These are phyloP conservation scores for Rhogogaster chlorosoma DNA, from an alignment of 2,888 invertebrate genomes.

Conservation along the genomic window DNA sequence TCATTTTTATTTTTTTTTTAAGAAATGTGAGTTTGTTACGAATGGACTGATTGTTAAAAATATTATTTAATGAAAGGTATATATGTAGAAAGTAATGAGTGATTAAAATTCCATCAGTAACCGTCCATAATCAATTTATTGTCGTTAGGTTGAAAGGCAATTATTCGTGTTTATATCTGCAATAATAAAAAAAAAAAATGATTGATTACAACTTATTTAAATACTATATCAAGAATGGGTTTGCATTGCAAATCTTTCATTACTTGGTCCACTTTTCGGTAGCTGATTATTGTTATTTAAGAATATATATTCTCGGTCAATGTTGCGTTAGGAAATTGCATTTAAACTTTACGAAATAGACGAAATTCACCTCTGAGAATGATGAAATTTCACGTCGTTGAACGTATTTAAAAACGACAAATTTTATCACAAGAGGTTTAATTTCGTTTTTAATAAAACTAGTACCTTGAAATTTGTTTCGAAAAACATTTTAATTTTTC, in stretches of 20 bases:
- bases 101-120: conserved; percentile 38
- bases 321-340: conserved; percentile 2
- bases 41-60: conserved; percentile 21
- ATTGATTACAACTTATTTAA: conserved; percentile 31
- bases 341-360: not conserved
- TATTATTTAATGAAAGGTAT: not conserved
- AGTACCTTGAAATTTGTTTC: conserved; percentile 1
- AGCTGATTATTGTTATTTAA: conserved; percentile 28
- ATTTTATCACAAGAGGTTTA: not conserved
- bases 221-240: conserved; percentile 71
- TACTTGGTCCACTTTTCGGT: conserved; percentile 66
- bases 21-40: conserved; percentile 22
- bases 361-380: not conserved
- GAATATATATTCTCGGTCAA: not conserved
- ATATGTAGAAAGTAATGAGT: conserved; percentile 3
- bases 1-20: not conserved
- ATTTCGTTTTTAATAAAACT: not conserved
- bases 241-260: conserved; percentile 73
- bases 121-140: conserved; percentile 31
- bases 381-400: not conserved
- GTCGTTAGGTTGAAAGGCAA: conserved; percentile 12
- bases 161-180: conserved; percentile 7
- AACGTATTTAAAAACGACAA: not conserved
- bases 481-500: not conserved
- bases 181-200: conserved; percentile 28